A percentile compares a stretch with the other conserved stretches of the same genome.
Conservation (phyloP, 2,797 vertebrate genomes). For the Acipenser ruthenus region DNA sequence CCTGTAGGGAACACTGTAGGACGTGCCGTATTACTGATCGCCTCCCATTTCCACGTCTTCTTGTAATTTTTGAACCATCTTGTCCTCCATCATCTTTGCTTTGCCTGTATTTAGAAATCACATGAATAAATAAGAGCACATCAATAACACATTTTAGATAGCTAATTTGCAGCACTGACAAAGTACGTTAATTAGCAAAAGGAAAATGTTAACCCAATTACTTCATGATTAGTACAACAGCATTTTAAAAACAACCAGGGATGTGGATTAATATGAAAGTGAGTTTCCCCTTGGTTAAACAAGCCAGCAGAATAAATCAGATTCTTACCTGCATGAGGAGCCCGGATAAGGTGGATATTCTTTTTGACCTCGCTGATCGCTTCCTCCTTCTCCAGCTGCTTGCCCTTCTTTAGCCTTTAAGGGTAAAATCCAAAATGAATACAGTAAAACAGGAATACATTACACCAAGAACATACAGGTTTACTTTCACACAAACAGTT, state of each 20-base stretch:
- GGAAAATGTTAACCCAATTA: background rate
- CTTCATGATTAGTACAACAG: background rate
- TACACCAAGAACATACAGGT: constrained; percentile 33
- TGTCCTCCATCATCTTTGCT: constrained; percentile 83
- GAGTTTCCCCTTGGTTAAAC: background rate
- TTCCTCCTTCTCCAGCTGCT: constrained; percentile 59
- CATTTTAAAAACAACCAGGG: constrained; percentile 2
- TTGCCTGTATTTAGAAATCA: constrained; percentile 55
- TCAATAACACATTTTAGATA: background rate
- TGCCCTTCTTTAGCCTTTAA: constrained; percentile 55
- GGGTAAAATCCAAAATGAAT: constrained; percentile 22
- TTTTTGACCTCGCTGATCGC: constrained; percentile 66
- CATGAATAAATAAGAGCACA: too few relatives aligned
- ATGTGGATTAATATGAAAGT: background rate
- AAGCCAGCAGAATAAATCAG: constrained; percentile 6
- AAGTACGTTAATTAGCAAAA: background rate
- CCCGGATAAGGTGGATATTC: constrained; percentile 60
- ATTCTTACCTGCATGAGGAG: constrained; percentile 53
- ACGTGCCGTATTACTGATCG: background rate
- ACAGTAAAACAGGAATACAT: constrained; percentile 39
- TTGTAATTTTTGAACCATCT: constrained; percentile 88
- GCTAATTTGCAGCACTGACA: background rate
- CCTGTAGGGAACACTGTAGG: too few relatives aligned
- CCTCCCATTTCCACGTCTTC: constrained; percentile 84
- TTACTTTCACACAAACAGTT: too few relatives aligned